Conservation (phyloP, 2,113 vertebrate genomes). For the Falco punctatus region DNA sequence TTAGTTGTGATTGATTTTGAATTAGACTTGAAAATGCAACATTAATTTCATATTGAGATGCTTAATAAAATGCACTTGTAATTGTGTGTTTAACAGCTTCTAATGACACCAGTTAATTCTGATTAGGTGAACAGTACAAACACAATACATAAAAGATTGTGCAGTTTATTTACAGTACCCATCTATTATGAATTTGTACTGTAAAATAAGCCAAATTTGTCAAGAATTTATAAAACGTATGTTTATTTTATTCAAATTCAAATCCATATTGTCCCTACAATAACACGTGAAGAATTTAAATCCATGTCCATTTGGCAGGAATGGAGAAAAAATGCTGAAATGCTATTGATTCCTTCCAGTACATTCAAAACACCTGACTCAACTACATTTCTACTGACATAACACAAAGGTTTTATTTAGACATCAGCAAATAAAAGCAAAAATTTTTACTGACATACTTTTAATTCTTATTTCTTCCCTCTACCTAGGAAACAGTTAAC, state of each 20-base stretch:
- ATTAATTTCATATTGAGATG: background rate
- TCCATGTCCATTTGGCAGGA: conserved; percentile 70
- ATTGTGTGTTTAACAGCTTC: background rate
- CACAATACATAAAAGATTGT: background rate
- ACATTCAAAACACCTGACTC: conserved; percentile 76
- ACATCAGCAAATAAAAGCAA: conserved; percentile 54
- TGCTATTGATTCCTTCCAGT: conserved; percentile 73
- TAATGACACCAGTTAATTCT: background rate
- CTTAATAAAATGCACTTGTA: conserved; percentile 1
- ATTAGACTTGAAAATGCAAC: conserved; percentile 1
- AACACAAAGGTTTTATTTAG: conserved; percentile 73
- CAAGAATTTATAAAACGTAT: background rate
- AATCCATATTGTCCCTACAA: conserved; percentile 15
- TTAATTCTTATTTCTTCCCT: background rate
- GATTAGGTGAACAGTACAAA: conserved; percentile 3
- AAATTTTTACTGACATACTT: background rate
- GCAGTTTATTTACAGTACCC: background rate
- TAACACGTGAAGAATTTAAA: conserved; percentile 61
- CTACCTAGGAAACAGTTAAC: conserved; percentile 38
- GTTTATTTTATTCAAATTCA: background rate
- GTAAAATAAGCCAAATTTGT: background rate
- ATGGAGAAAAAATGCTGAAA: conserved; percentile 71
- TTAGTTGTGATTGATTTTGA: background rate
- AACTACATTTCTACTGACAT: conserved; percentile 74
- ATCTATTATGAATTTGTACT: background rate